These are phyloP conservation scores for Syritta pipiens DNA, from an alignment of 2,888 invertebrate species.

Conservation along the genomic window DNA sequence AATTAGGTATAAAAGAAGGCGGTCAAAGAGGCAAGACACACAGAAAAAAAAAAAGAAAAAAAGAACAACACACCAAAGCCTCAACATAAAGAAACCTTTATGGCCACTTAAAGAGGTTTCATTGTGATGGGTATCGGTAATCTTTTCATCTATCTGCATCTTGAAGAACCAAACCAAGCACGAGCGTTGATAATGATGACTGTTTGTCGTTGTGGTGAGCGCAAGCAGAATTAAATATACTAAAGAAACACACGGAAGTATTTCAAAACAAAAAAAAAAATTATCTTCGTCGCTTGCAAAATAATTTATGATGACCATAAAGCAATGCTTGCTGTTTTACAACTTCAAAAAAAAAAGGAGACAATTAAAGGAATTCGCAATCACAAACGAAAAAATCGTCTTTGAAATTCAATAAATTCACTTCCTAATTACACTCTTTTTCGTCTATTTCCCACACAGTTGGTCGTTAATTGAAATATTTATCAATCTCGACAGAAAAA, in stretches of 20 bases:
- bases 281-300: conserved; percentile 14
- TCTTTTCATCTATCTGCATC: conserved; percentile 41
- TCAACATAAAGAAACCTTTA: conserved; percentile 46
- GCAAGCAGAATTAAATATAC: background rate
- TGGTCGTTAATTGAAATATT: background rate
- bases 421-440: background rate
- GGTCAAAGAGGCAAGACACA: conserved; percentile 4
- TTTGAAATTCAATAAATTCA: background rate
- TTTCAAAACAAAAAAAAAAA: conserved; percentile 8
- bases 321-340: too few species aligned
- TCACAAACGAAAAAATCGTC: too few species aligned
- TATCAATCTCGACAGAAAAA: background rate
- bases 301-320: conserved; percentile 19
- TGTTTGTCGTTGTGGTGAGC: conserved; percentile 24
- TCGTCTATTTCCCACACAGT: conserved; percentile 1
- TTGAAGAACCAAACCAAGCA: conserved; percentile 12
- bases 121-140: conserved; percentile 50
- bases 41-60: background rate
- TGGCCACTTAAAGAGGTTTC: conserved; percentile 51
- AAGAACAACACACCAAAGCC: conserved; percentile 1
- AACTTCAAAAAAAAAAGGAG: too few species aligned
- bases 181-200: conserved; percentile 27
- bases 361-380: too few species aligned
- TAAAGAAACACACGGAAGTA: conserved; percentile 31
- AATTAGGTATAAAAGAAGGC: conserved; percentile 34